Base-by-base conservation (phyloP, 2,888 invertebrate genomes). In the Eupithecia centaureata region DNA sequence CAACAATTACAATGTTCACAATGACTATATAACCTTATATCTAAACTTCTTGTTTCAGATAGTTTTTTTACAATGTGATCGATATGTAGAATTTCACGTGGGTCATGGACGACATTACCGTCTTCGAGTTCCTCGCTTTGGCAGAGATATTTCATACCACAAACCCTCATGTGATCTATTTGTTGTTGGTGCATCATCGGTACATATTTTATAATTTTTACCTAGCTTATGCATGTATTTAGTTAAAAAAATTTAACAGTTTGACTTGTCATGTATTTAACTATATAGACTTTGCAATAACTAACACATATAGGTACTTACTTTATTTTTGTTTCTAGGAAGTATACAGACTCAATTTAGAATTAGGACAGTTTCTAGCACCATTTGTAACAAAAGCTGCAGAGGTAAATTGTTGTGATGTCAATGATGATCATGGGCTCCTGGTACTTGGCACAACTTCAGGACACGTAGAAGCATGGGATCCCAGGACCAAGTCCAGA, bases 391-490 rank as follows among this genome's bases (percentile, higher is more conserved):
- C 97, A 3, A 95, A 96, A 72, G 95, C 96, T 15, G 94, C 95
- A 69, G 95, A 95, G 72, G 94, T 98, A 27, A 98, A 98, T 84
- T 96, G 96, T 80, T 97, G 98, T 84, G 95, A 95, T 74, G 95
- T 99, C 13, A 99, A 98, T 93, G 96, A 97, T 0, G 95, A 95
- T 63, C 99, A 99, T 94, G 95, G 99, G 76, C 93, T 99, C 61
- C 90, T 99, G 25, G 91, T 96, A 61, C 95, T 96, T 78, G 99
- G 99, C 12, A 97, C 98, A 13, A 95, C 96, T 78, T 97, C 98
- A 84, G 99, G 99, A 0, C 96, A 95, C 77, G 95, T 99, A 0
- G 99, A 99, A 87, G 98, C 98, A 4, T 99, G 98, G 98, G 99
- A 99, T 92, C 98, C 98, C 12, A 94, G 99, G 68, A 94, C 94